Percentiles rank a stretch among this genome's conserved stretches.
Evolutionary conservation across 2,797 vertebrate species (phyloP).

Genomic region (Neosalanx taihuensis): DNA sequence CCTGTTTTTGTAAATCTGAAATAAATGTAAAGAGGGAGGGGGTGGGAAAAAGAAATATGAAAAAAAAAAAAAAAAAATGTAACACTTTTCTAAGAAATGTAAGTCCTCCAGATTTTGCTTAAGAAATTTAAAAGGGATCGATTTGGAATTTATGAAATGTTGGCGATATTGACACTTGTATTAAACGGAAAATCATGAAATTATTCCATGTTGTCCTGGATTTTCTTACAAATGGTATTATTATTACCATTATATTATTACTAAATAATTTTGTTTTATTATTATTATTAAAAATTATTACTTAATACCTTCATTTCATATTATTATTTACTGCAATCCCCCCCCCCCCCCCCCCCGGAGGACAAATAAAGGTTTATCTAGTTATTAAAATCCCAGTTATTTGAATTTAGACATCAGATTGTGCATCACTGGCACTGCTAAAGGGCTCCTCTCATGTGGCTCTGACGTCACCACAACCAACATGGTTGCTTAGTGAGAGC

Average conservation of each 20-base stretch:
- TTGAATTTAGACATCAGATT: background rate
- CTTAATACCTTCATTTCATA: too few relatives aligned
- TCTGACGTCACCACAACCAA: constrained; percentile 49
- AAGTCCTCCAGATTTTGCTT: constrained; percentile 55
- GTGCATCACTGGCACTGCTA: too few relatives aligned
- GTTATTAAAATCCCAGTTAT: background rate
- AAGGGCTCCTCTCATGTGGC: background rate
- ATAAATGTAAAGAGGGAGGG: constrained; percentile 18
- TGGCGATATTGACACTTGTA: constrained; percentile 57
- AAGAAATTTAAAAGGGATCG: constrained; percentile 35
- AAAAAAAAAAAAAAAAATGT: constrained; percentile 22
- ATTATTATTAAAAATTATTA: too few relatives aligned
- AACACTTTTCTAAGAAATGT: constrained; percentile 7
- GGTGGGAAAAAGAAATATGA: too few relatives aligned
- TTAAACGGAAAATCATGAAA: constrained; percentile 56
- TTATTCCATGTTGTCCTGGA: constrained; percentile 11
- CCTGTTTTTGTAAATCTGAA: constrained; percentile 54
- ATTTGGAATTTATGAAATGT: constrained; percentile 22
- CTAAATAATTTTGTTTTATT: too few relatives aligned
- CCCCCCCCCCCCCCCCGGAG: too few relatives aligned
- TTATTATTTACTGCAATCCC: too few relatives aligned
- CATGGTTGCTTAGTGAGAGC: constrained; percentile 53
- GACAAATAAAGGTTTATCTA: too few relatives aligned
- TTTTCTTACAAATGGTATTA: background rate
- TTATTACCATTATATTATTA: too few relatives aligned